Percentiles rank a stretch among this genome's conserved stretches.
phyloP scores from a whole-genome alignment of 2,113 vertebrate genomes.

The Ancistrus triradiatus region DNA sequence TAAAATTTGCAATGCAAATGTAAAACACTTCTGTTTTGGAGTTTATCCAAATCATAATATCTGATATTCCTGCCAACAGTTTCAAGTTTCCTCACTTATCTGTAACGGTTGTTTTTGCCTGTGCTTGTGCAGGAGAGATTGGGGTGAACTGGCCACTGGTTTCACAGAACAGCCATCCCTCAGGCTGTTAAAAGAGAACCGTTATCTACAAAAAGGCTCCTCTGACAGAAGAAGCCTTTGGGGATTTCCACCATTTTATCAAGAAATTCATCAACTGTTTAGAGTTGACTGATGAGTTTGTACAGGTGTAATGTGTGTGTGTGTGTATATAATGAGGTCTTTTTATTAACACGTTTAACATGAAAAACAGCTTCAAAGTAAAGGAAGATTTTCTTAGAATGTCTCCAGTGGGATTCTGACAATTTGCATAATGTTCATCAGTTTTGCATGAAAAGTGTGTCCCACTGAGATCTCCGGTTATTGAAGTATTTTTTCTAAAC shows the following conservation, averaged over 20 bases:
- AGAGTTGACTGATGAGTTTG: not conserved
- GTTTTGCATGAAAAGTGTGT: too few species aligned
- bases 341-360: too few species aligned
- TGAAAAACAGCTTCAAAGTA: too few species aligned
- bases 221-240: not conserved
- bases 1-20: constrained; percentile 50
- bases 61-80: constrained; percentile 30
- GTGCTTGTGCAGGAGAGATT: constrained; percentile 9
- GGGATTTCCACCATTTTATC: constrained; percentile 8
- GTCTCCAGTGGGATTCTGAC: too few species aligned
- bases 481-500: too few species aligned
- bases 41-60: constrained; percentile 14
- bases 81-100: constrained; percentile 17
- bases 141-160: not conserved
- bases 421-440: too few species aligned
- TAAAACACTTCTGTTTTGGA: constrained; percentile 2
- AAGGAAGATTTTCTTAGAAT: too few species aligned
- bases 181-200: not conserved
- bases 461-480: too few species aligned
- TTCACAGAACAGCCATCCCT: constrained; percentile 11
- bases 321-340: too few species aligned
- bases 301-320: not conserved
- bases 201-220: constrained; percentile 5
- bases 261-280: constrained; percentile 9
- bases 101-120: constrained; percentile 25